Base-by-base conservation (phyloP, 2,797 vertebrate species). In the Spheniscus humboldti region DNA sequence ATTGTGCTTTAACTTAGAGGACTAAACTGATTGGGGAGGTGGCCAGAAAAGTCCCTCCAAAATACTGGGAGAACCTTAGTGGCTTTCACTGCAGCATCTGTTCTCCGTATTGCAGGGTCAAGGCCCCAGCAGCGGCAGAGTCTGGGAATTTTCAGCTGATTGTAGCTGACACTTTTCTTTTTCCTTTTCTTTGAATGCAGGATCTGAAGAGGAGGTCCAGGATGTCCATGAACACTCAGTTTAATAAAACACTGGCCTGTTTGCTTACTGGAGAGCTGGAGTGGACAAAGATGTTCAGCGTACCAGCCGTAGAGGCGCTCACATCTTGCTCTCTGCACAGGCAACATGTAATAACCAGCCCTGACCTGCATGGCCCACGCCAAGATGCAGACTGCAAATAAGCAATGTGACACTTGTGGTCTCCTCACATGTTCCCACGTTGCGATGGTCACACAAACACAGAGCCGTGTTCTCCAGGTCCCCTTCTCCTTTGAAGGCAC, bases 171-270 rank as follows among this genome's bases (percentile, higher is more conserved):
- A 7, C 43, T 85, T 56, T 27, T 19, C 74, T 94, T 69, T 84
- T 59, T 69, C 67, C 28, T 80, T 90, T 89, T 95, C 97, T 95
- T 59, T 98, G 76, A 97, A 93, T 79, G 8, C 98, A 99, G 99
- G 98, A 98, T 98, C 98, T 92, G 98, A 99, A 97, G 99, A 99
- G 97, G 99, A 99, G 97, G 98, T 98, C 43, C 99, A 98, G 73
- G 97, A 98, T 64, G 98, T 98, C 98, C 99, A 97, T 95, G 98
- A 99, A 97, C 98, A 98, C 96, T 98, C 98, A 27, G 98, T 98
- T 97, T 98, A 97, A 98, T 98, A 95, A 97, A 97, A 86, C 86
- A 92, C 86, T 89, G 98, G 96, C 96, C 95, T 97, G 96, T 98
- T 74, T 47, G 73, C 90, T 75, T 39, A 92, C 97, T 97, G 97